Evolutionary conservation across 1,140 invertebrate genomes (phyloP).

Genomic region (Drosophila pallidifrons): DNA sequence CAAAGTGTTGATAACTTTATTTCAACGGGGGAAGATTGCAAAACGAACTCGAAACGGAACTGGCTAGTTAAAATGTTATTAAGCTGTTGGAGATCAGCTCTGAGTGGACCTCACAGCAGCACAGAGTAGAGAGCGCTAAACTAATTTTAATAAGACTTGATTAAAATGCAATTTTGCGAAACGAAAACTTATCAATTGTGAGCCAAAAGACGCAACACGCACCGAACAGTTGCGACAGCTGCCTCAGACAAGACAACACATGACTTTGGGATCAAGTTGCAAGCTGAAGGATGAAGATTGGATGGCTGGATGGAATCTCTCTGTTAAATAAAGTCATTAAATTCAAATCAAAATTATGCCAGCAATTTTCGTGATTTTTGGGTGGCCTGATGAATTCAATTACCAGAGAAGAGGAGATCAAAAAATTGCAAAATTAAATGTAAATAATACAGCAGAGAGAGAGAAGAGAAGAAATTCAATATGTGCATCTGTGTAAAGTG

Average conservation of each 20-base stretch:
- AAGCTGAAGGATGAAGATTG: not conserved
- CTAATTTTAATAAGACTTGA: slow-evolving; percentile 82
- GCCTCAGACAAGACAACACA: not conserved
- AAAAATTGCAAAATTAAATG: slow-evolving; percentile 32
- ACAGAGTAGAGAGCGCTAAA: slow-evolving; percentile 53
- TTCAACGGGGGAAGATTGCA: slow-evolving; percentile 33
- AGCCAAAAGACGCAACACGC: slow-evolving; percentile 17
- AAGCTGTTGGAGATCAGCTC: slow-evolving; percentile 14
- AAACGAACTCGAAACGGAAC: slow-evolving; percentile 21
- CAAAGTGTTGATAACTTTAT: slow-evolving; percentile 79
- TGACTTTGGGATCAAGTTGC: too few relatives aligned
- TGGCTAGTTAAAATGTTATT: slow-evolving; percentile 61
- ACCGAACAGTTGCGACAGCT: slow-evolving; percentile 7
- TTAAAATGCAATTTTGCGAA: slow-evolving; percentile 76
- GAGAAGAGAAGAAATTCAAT: slow-evolving; percentile 13
- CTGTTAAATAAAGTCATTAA: slow-evolving; percentile 78
- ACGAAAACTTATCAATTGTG: slow-evolving; percentile 50
- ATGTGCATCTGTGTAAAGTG: slow-evolving; percentile 13
- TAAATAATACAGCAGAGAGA: slow-evolving; percentile 28
- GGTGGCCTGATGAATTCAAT: slow-evolving; percentile 72
- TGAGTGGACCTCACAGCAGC: slow-evolving; percentile 60
- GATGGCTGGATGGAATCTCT: not conserved
- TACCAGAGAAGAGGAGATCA: slow-evolving; percentile 39
- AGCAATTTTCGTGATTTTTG: slow-evolving; percentile 72
- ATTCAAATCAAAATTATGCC: slow-evolving; percentile 80